These are phyloP conservation scores for Telmatochromis sp. DNA, from an alignment of 2,113 vertebrate species.

Conservation along the genomic window DNA sequence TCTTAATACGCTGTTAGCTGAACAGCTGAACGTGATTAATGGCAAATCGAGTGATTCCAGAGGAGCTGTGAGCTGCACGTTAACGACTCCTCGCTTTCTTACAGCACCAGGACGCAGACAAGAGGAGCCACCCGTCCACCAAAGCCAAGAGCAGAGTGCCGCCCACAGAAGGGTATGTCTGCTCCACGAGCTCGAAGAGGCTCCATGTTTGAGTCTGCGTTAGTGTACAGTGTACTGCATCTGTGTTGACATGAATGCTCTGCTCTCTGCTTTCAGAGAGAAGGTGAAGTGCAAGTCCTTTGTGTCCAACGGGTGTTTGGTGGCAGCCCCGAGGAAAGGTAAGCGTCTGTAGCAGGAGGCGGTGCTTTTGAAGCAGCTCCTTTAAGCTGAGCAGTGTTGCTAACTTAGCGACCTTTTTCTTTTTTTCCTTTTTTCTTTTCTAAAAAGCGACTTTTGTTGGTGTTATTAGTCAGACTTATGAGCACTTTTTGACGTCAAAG, in stretches of 20 bases:
- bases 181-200: neutral
- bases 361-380: neutral
- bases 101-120: slow-evolving; percentile 18
- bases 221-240: neutral
- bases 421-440: neutral
- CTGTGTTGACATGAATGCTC: neutral
- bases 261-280: slow-evolving; percentile 20
- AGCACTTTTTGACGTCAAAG: rapidly evolving
- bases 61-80: neutral
- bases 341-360: neutral
- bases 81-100: neutral
- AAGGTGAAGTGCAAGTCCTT: slow-evolving; percentile 25
- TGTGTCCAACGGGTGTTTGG: slow-evolving; percentile 69
- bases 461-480: neutral
- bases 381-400: neutral
- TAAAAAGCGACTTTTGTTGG: neutral
- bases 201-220: neutral
- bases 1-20: neutral
- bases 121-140: neutral
- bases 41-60: neutral
- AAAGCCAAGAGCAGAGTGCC: slow-evolving; percentile 30
- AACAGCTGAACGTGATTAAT: neutral
- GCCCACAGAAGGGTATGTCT: slow-evolving; percentile 28
- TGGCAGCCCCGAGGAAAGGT: slow-evolving; percentile 76
- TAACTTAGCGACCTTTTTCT: neutral